These are phyloP conservation scores for Drosophila multiciliata DNA, from an alignment of 2,888 invertebrate genomes.

Conservation along the genomic window DNA sequence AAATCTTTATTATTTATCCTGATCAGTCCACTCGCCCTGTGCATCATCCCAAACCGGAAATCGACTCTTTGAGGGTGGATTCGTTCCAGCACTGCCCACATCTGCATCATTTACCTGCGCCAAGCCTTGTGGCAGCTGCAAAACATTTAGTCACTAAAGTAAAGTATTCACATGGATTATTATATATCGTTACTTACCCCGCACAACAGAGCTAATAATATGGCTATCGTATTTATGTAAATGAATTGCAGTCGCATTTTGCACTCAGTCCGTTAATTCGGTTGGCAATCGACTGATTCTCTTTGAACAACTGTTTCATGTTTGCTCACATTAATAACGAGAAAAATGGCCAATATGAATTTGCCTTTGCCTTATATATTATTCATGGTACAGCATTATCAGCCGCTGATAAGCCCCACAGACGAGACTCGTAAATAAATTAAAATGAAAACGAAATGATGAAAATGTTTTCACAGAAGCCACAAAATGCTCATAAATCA, in stretches of 20 bases:
- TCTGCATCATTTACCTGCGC: constrained; percentile 40
- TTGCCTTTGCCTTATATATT: constrained; percentile 33
- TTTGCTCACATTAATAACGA: constrained; percentile 33
- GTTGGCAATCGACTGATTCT: constrained; percentile 8
- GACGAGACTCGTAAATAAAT: constrained; percentile 19
- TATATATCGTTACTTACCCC: constrained; percentile 25
- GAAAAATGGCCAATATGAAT: constrained; percentile 29
- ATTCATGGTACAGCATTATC: constrained; percentile 46
- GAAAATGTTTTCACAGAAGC: constrained; percentile 29
- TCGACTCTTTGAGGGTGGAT: constrained; percentile 31
- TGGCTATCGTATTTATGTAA: constrained; percentile 33
- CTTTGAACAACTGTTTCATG: constrained; percentile 32
- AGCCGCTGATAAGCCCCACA: constrained; percentile 48
- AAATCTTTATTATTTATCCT: constrained; percentile 18
- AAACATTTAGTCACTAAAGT: constrained; percentile 13
- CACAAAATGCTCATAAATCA: constrained; percentile 49
- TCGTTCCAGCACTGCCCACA: constrained; percentile 38
- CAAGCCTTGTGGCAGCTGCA: constrained; percentile 44
- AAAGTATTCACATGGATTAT: background rate
- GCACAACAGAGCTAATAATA: constrained; percentile 44
- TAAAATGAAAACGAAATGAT: constrained; percentile 39
- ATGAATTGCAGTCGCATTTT: constrained; percentile 48
- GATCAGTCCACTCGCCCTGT: constrained; percentile 55
- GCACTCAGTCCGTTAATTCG: constrained; percentile 14
- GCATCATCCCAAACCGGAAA: constrained; percentile 77